Percentiles rank a stretch among this genome's conserved stretches.
phyloP scores from a whole-genome alignment of 2,797 vertebrate species.

The Coccyzus lansbergi region DNA sequence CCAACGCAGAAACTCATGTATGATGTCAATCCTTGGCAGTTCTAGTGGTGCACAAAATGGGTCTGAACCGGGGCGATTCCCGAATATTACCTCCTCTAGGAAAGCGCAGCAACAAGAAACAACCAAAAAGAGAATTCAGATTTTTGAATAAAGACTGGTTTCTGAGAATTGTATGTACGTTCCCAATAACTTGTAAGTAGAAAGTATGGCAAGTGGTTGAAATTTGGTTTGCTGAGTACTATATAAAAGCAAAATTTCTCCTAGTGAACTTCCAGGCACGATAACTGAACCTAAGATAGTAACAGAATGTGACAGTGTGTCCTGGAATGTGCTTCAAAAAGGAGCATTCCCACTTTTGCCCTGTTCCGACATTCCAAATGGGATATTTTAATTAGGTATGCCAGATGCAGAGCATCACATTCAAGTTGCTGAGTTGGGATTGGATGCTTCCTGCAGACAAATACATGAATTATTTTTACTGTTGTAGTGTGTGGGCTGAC shows the following conservation, averaged over 20 bases:
- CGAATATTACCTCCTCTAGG: neutral
- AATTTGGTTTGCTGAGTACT: neutral
- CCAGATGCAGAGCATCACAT: accelerated
- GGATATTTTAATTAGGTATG: neutral
- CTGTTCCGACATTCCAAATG: neutral
- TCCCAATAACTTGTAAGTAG: neutral
- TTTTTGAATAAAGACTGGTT: neutral
- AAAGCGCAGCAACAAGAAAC: neutral
- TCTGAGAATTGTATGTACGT: neutral
- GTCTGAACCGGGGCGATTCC: neutral
- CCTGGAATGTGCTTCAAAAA: neutral
- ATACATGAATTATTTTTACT: neutral
- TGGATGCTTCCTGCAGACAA: neutral
- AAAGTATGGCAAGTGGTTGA: neutral
- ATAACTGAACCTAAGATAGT: neutral
- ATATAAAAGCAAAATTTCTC: neutral
- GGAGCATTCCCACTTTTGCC: neutral
- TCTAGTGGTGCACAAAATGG: neutral
- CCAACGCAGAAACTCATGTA: accelerated
- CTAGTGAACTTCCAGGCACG: neutral
- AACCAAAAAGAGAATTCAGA: neutral
- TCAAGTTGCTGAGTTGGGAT: neutral
- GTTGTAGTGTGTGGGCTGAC: neutral
- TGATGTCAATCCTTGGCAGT: neutral
- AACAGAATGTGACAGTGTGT: neutral